Evolutionary conservation across 2,888 invertebrate genomes (phyloP).

Genomic region (Ophioninae sp.): DNA sequence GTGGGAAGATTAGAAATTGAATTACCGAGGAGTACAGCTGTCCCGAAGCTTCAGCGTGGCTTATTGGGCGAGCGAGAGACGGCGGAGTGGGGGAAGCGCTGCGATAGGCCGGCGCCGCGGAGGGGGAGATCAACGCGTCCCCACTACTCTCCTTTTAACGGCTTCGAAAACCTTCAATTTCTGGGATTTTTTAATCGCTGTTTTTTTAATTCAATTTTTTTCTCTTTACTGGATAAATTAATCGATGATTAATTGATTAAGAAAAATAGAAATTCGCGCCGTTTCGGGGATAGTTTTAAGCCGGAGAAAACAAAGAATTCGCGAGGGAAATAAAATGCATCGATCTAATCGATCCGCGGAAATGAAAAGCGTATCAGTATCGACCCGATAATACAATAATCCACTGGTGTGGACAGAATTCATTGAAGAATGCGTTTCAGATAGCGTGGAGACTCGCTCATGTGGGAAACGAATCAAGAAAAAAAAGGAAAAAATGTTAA

Average conservation of each 20-base stretch:
- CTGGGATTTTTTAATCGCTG: background rate
- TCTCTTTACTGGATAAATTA: background rate
- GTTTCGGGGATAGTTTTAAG: no score
- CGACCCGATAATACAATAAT: constrained; percentile 36
- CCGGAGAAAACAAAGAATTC: background rate
- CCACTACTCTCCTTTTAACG: background rate
- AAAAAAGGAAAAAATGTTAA: background rate
- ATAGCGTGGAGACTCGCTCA: constrained; percentile 6
- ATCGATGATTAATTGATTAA: no score
- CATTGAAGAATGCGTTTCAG: background rate
- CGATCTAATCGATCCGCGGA: constrained; percentile 4
- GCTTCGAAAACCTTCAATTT: background rate
- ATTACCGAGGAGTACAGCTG: background rate
- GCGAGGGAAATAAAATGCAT: background rate
- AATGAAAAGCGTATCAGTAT: constrained; percentile 32
- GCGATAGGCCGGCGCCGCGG: background rate
- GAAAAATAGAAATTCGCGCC: no score
- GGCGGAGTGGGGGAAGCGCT: background rate
- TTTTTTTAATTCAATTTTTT: background rate
- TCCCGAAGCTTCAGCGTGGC: background rate
- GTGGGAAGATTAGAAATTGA: background rate
- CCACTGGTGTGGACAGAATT: constrained; percentile 17
- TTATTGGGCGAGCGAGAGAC: background rate
- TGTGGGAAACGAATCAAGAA: background rate
- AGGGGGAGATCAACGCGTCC: background rate